Conservation (phyloP, 2,888 invertebrate species). For the Antheraea yamamai region DNA sequence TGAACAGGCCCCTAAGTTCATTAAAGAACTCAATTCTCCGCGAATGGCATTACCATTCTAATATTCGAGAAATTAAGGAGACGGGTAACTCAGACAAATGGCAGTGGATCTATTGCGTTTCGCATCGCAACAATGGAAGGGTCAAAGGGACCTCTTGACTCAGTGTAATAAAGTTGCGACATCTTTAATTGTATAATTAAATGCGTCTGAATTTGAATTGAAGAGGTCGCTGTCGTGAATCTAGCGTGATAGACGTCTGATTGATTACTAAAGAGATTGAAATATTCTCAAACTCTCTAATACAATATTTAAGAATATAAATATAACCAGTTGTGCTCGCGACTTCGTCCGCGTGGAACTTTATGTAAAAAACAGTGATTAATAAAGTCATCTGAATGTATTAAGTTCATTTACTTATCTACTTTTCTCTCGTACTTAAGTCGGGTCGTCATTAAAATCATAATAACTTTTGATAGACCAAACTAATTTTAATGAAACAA, state of each 20-base stretch:
- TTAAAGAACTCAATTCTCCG: slow-evolving; percentile 56
- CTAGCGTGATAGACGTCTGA: background rate
- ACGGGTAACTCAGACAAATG: slow-evolving; percentile 46
- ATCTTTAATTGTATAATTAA: slow-evolving; percentile 32
- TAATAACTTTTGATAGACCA: no score
- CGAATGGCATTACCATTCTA: slow-evolving; percentile 46
- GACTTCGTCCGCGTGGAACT: no score
- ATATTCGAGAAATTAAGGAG: slow-evolving; percentile 52
- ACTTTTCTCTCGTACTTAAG: no score
- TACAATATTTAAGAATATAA: background rate
- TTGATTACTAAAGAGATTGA: background rate
- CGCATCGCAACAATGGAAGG: slow-evolving; percentile 56
- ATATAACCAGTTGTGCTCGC: background rate
- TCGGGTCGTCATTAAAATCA: no score
- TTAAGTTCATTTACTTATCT: no score
- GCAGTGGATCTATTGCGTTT: slow-evolving; percentile 55
- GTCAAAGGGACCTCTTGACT: slow-evolving; percentile 52
- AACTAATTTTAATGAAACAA: no score
- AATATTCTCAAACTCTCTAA: background rate
- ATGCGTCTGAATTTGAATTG: slow-evolving; percentile 24
- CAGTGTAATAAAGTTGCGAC: slow-evolving; percentile 34
- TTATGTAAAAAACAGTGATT: no score
- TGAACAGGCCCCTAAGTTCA: slow-evolving; percentile 65
- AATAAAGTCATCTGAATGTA: no score
- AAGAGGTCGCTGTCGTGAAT: slow-evolving; percentile 2